Base-by-base conservation (phyloP, 2,113 vertebrate species). In the Numenius arquata region DNA sequence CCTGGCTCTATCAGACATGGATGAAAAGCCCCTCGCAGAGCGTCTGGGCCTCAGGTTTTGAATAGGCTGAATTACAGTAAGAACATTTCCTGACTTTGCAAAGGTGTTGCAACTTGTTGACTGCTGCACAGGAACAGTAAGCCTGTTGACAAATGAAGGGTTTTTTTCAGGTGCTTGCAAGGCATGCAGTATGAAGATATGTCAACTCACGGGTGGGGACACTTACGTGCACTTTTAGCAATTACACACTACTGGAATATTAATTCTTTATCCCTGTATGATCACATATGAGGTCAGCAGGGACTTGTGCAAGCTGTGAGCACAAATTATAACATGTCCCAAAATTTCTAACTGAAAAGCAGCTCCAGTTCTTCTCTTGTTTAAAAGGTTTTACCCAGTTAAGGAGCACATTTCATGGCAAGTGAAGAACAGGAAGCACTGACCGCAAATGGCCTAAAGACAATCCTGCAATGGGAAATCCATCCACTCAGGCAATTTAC, bases 131-230 rank as follows among this genome's bases (percentile, higher is more conserved):
- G 52, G n/a, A 66, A 67, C 66, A 43, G 10, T 34, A 78, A 55
- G 6, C 12, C 52, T 0, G 0, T 45, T 62, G 29, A 41, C 47
- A 43, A 56, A 56, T n/a, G 8, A 43, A 56, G 10, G 6, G 12
- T 5, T 0, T 14, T 56, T 74, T 52, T 76, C 10, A 19, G 16
- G 27, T 50, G 43, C 36, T 81, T 71, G 19, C 58, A 85, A 80
- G 32, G 15, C 22, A 21, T 45, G 26, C 1, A 22, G 20, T 11
- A 48, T 36, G 43, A 65, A 85, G 34, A 83, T 22, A 45, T 52
- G 23, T 36, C 70, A 82, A 2, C 66, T 82, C 9, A 21, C 9
- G 15, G 15, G 21, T 61, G 26, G 40, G 53, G 38, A 55, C 23
- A 34, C 21, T 78, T 55, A 38, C 0, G 4, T 11, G 29, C 11